Conservation (phyloP, 2,888 invertebrate species). For the Habrosyne pyritoides region DNA sequence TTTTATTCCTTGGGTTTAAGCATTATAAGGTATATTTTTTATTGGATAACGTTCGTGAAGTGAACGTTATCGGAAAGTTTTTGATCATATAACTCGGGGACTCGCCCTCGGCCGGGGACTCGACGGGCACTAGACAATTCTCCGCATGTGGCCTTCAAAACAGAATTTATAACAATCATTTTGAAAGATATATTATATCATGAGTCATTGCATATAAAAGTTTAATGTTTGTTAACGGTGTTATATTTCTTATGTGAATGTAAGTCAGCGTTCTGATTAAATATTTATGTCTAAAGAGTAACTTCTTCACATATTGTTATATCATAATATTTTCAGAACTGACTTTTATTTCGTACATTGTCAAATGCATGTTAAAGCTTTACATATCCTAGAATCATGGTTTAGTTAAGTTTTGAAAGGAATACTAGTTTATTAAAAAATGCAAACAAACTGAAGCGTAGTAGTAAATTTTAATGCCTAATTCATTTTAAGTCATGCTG, state of each 20-base stretch:
- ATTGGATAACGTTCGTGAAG: neutral
- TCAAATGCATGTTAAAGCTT: neutral
- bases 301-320: neutral
- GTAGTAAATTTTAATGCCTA: too few species aligned
- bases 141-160: conserved; percentile 41
- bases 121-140: conserved; percentile 5
- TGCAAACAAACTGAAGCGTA: too few species aligned
- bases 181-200: conserved; percentile 27
- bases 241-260: neutral
- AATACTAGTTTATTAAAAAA: too few species aligned
- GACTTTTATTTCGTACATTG: neutral
- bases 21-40: neutral
- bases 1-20: neutral
- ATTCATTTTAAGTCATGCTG: too few species aligned
- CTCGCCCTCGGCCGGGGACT: neutral
- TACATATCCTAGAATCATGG: neutral
- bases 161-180: conserved; percentile 27
- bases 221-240: neutral
- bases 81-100: neutral
- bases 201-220: conserved; percentile 20
- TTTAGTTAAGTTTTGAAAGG: too few species aligned
- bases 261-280: neutral
- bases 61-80: neutral
- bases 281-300: neutral
- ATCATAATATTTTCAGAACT: neutral